phyloP scores from a whole-genome alignment of 2,888 invertebrate genomes.

The Drosophila planitibia region DNA sequence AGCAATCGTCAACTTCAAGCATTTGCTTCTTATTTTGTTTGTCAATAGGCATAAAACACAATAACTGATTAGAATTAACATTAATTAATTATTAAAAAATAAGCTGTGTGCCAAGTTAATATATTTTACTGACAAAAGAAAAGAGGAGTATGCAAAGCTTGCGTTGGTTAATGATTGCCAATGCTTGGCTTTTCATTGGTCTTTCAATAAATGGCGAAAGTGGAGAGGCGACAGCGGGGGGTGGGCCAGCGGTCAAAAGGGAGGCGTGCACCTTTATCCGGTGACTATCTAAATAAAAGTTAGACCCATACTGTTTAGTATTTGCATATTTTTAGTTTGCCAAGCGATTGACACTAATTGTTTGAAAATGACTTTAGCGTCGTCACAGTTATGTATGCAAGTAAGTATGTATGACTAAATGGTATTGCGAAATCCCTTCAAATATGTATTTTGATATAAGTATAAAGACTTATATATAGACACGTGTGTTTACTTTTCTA shows the following conservation, averaged over 20 bases:
- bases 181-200: constrained; percentile 22
- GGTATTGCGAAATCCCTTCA: constrained; percentile 58
- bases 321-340: constrained; percentile 75
- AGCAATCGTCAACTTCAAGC: neutral
- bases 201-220: constrained; percentile 13
- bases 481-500: constrained; percentile 46
- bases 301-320: constrained; percentile 38
- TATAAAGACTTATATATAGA: constrained; percentile 16
- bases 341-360: constrained; percentile 79
- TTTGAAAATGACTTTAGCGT: constrained; percentile 60
- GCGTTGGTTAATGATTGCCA: constrained; percentile 1
- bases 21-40: neutral
- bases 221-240: neutral
- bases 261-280: constrained; percentile 29
- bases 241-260: constrained; percentile 4
- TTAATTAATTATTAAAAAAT: neutral
- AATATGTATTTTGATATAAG: constrained; percentile 19
- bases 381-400: constrained; percentile 21
- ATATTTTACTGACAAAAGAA: neutral
- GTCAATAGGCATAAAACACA: neutral
- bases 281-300: constrained; percentile 39
- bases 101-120: too few relatives aligned
- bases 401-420: constrained; percentile 14
- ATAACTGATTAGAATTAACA: neutral
- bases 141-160: neutral